Evolutionary conservation across 2,113 vertebrate species (phyloP), one percentile per base, ranked within the genome.

Genomic region (Saimiri boliviensis): DNA sequence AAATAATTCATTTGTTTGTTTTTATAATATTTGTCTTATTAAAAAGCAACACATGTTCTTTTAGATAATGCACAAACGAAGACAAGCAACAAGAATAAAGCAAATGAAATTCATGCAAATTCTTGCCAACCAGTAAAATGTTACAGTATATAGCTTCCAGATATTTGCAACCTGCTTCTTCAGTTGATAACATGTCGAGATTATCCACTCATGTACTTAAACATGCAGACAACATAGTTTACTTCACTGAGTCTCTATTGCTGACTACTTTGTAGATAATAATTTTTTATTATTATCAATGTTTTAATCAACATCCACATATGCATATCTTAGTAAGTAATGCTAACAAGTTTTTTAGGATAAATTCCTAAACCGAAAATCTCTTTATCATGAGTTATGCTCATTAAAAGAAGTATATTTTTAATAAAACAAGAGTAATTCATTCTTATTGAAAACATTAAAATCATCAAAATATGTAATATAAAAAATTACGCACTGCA

Each of bases 41-140:
- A 85, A 94, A 95, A 88, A 92, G 37, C 54, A 88, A 84, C 30
- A 87, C 40, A n/a, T 58, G 10, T 70, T 88, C 87, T 97, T 97
- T 94, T 90, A 93, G 52, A 87, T 87, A 91, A 84, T 87, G 9
- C 83, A 95, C 87, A 89, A 94, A 76, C 71, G 3, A 54, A 95
- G 45, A 81, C 91, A 93, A 95, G 40, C 45, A 80, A 49, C 45
- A 86, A 77, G 20, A 84, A 60, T 40, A 93, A 89, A 83, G 21
- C 73, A 85, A 79, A 79, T 76, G 32, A 92, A 92, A 93, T 91
- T 89, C 25, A 94, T 4, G 2, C 49, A 71, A 47, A 70, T 86
- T 86, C 52, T 30, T 40, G n/a, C 56, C 52, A 88, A 73, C 40
- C 54, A 93, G 1, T 25, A 86, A 91, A 87, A 73, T 40, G 52